These are phyloP conservation scores for Mastigias papua DNA, from an alignment of 30 jellyfish, hydroid and myxozoan genomes.

Conservation along the genomic window DNA sequence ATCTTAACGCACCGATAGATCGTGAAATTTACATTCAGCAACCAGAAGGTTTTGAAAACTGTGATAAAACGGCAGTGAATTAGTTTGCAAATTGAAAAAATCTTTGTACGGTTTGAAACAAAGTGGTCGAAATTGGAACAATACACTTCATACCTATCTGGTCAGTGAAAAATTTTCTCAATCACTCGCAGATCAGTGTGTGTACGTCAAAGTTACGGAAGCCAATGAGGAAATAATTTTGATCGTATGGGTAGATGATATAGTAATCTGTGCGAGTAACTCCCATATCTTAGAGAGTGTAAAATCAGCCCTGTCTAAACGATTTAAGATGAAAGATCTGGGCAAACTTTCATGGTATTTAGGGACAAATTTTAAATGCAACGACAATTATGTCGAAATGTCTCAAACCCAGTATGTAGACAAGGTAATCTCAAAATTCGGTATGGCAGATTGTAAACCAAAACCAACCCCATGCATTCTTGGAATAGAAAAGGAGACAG, in stretches of 20 bases:
- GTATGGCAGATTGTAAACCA: constrained; percentile 69
- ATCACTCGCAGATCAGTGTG: constrained; percentile 54
- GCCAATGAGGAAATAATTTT: constrained; percentile 14
- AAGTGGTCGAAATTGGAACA: constrained; percentile 68
- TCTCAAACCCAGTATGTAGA: constrained; percentile 23
- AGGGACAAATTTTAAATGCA: constrained; percentile 19
- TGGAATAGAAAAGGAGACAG: not conserved
- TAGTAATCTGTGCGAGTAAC: constrained; percentile 44
- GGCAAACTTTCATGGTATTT: constrained; percentile 35
- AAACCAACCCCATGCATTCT: constrained; percentile 60
- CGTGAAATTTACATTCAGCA: constrained; percentile 49
- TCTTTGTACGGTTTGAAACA: constrained; percentile 57
- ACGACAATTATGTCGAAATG: constrained; percentile 5
- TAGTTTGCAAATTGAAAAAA: constrained; percentile 38
- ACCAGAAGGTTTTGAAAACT: constrained; percentile 49
- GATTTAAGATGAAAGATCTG: constrained; percentile 65
- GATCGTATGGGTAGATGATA: constrained; percentile 75
- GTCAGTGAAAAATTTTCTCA: constrained; percentile 8
- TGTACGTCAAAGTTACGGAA: constrained; percentile 19
- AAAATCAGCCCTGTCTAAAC: not conserved
- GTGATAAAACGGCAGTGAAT: constrained; percentile 17
- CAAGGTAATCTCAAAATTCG: constrained; percentile 24
- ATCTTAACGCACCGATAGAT: constrained; percentile 63
- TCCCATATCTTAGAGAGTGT: not conserved
- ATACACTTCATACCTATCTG: constrained; percentile 13